A percentile compares a stretch with the other conserved stretches of the same genome.
Evolutionary conservation across 2,113 vertebrate genomes (phyloP).

Genomic region (Sterna hirundo): DNA sequence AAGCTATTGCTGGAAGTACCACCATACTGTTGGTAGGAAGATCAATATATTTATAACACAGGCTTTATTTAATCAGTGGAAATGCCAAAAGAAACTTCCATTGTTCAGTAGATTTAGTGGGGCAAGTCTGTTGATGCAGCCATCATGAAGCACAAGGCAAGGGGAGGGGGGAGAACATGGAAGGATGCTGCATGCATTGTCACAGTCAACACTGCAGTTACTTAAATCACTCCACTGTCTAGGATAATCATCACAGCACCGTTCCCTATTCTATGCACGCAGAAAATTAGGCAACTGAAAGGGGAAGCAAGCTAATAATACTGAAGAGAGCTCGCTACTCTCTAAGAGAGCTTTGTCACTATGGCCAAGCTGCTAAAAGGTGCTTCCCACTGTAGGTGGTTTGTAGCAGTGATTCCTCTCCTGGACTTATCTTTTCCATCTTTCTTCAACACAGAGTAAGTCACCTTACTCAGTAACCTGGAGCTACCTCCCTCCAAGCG

Average conservation of each 20-base stretch:
- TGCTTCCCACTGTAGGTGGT: rapidly evolving
- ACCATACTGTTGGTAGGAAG: not conserved
- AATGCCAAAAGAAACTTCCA: not conserved
- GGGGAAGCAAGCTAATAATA: not conserved
- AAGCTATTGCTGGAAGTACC: not conserved
- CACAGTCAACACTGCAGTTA: not conserved
- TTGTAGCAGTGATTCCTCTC: not conserved
- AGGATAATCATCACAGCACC: not conserved
- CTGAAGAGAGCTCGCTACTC: not conserved
- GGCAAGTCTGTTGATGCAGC: not conserved
- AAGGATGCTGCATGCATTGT: not conserved
- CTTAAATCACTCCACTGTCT: not conserved
- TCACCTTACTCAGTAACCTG: not conserved
- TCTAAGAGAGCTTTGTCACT: not conserved
- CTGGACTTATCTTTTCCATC: not conserved
- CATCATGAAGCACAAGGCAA: not conserved
- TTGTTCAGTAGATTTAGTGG: not conserved
- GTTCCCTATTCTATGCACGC: not conserved
- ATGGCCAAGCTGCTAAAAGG: not conserved
- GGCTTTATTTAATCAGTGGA: not conserved
- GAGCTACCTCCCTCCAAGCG: not conserved
- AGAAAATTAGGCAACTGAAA: not conserved
- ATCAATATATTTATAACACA: not conserved
- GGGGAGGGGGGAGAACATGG: not conserved
- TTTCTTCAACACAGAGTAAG: not conserved